Percentiles rank a stretch among this genome's conserved stretches.
Evolutionary conservation across 2,888 invertebrate species (phyloP).

Genomic region (Archips xylosteana): DNA sequence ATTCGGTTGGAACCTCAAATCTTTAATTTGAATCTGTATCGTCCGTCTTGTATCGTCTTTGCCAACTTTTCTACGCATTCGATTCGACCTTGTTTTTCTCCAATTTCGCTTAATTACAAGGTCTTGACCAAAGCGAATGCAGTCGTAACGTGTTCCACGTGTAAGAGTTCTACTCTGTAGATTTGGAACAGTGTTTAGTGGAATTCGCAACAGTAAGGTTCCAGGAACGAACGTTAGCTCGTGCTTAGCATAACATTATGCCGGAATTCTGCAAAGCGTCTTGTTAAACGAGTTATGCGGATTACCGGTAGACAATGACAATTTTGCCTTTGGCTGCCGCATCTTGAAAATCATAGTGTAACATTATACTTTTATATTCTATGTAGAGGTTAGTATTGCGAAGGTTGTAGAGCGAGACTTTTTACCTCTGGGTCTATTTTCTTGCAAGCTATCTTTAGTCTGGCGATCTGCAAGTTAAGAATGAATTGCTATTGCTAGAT

Average conservation of each 20-base stretch:
- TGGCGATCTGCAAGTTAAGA: too few relatives aligned
- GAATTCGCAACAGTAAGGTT: constrained; percentile 39
- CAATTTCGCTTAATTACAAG: constrained; percentile 1
- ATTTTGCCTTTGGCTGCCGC: not conserved
- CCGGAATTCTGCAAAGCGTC: constrained; percentile 23
- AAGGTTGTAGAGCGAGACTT: too few relatives aligned
- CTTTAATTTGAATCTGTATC: not conserved
- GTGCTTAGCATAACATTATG: constrained; percentile 29
- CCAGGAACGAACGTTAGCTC: constrained; percentile 27
- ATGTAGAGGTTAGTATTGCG: too few relatives aligned
- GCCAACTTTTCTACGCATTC: not conserved
- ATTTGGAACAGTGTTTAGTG: constrained; percentile 18
- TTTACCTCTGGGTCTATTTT: too few relatives aligned
- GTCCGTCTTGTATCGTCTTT: not conserved
- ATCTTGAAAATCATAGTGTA: not conserved
- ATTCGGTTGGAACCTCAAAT: not conserved
- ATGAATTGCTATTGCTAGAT: too few relatives aligned
- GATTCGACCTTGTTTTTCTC: not conserved
- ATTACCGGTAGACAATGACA: not conserved
- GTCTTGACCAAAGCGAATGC: constrained; percentile 4
- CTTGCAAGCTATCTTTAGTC: too few relatives aligned
- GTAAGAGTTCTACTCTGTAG: constrained; percentile 6
- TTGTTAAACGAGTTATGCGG: constrained; percentile 3
- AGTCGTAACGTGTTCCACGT: constrained; percentile 25
- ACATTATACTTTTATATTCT: too few relatives aligned